Base-by-base conservation (phyloP, 2,113 vertebrate species). In the Leptosomus discolor region DNA sequence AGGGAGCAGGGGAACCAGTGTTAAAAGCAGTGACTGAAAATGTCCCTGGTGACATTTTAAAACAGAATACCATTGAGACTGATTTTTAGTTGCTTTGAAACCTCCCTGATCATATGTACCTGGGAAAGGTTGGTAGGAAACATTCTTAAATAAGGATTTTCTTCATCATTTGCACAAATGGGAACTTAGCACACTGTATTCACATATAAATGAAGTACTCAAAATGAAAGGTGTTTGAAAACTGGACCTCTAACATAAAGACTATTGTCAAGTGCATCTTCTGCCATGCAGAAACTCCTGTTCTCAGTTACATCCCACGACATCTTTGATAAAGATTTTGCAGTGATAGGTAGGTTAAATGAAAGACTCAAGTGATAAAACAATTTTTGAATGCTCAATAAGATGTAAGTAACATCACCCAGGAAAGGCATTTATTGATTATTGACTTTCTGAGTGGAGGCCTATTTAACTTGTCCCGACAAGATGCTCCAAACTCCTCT, bases 51-150 rank as follows among this genome's bases (percentile, higher is more conserved):
- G 87, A 69, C 20, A 39, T 90, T 89, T 95, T 95, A 79, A 85
- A 84, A 36, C 8, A 54, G 46, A 74, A 68, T 84, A 85, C 46
- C 63, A 37, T 14, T 71, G 60, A 87, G 60, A 36, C 7, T 54
- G 30, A 48, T 60, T 95, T 95, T 92, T 87, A 89, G 87, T 91
- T 91, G 43, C 43, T 91, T 85, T 78, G 65, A 91, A 95, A 70
- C 6, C 6, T 58, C 60, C 75, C 61, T 90, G 32, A 85, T 54
- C 3, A 56, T 87, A 68, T 87, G 60, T 91, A 91, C 56, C 23
- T 68, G 15, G 34, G 41, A 80, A 84, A 63, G 15, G 11, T 34
- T 70, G 11, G 12, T 54, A 34, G 11, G 46, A 83, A 74, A 84
- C 22, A 18, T 45, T 87, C 46, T 74, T 65, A 68, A 78, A 67